Conservation (phyloP, 2,888 invertebrate species). For the Tholera decimalis region DNA sequence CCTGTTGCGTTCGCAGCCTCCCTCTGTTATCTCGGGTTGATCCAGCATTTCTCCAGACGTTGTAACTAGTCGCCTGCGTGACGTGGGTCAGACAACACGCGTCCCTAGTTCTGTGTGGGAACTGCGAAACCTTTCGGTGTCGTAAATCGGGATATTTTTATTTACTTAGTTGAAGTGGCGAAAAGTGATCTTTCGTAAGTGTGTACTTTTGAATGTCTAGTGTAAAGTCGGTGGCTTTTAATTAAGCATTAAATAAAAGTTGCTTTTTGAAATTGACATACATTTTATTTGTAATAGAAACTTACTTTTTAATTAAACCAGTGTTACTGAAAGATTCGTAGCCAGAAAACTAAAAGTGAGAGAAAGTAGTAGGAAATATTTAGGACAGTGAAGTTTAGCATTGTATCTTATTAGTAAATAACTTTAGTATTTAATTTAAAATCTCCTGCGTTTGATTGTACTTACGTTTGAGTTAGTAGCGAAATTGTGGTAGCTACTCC, state of each 20-base stretch:
- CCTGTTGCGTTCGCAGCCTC: conserved; percentile 72
- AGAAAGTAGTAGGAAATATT: no score
- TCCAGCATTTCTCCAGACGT: conserved; percentile 8
- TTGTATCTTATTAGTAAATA: no score
- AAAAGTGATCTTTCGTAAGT: neutral
- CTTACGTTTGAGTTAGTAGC: no score
- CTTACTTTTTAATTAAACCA: neutral
- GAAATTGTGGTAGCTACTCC: no score
- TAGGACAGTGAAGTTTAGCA: neutral
- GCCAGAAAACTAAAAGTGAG: no score
- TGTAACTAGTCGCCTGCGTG: conserved; percentile 30
- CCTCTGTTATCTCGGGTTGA: conserved; percentile 44
- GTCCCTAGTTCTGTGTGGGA: neutral
- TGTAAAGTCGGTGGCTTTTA: neutral
- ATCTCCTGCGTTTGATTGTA: no score
- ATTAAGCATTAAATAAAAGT: neutral
- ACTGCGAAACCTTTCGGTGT: conserved; percentile 34
- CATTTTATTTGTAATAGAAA: no score
- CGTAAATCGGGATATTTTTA: conserved; percentile 22
- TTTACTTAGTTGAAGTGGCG: neutral
- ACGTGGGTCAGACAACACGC: conserved; percentile 32
- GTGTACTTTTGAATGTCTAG: neutral
- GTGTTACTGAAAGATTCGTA: no score
- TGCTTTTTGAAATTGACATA: neutral
- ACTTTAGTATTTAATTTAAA: no score